Evolutionary conservation across 2,888 invertebrate genomes (phyloP).

Genomic region (Diarsia rubi): DNA sequence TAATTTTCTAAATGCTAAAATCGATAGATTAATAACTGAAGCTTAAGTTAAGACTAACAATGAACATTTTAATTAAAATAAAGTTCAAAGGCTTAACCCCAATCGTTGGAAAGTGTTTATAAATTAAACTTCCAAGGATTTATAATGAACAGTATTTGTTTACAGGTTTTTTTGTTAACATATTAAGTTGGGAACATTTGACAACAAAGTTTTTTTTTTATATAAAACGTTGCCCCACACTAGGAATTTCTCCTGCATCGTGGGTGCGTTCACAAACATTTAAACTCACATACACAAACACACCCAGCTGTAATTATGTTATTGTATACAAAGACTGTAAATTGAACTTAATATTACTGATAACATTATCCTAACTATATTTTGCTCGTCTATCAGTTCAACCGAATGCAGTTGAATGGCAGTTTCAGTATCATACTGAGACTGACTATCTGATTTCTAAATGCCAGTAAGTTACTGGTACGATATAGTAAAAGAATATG

Average conservation of each 20-base stretch:
- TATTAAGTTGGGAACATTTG: neutral
- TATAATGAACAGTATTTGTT: neutral
- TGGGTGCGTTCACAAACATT: too few relatives aligned
- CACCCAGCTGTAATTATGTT: too few relatives aligned
- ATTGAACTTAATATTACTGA: neutral
- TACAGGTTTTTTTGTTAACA: neutral
- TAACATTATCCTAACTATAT: neutral
- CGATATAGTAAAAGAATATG: too few relatives aligned
- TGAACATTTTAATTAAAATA: constrained; percentile 49
- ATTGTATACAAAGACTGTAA: too few relatives aligned
- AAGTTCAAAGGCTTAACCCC: constrained; percentile 38
- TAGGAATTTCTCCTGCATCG: too few relatives aligned
- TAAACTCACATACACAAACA: too few relatives aligned
- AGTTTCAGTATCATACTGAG: neutral
- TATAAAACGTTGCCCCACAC: too few relatives aligned
- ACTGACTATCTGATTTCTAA: neutral
- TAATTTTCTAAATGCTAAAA: constrained; percentile 23
- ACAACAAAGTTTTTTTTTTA: too few relatives aligned
- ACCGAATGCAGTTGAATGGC: neutral
- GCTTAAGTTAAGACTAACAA: constrained; percentile 32
- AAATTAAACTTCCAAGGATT: constrained; percentile 22
- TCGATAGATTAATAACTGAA: constrained; percentile 29
- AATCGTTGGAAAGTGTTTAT: constrained; percentile 36
- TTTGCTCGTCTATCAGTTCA: neutral
- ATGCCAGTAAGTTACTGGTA: neutral